Conservation (phyloP, 2,113 vertebrate genomes). For the Alligator mississippiensis region DNA sequence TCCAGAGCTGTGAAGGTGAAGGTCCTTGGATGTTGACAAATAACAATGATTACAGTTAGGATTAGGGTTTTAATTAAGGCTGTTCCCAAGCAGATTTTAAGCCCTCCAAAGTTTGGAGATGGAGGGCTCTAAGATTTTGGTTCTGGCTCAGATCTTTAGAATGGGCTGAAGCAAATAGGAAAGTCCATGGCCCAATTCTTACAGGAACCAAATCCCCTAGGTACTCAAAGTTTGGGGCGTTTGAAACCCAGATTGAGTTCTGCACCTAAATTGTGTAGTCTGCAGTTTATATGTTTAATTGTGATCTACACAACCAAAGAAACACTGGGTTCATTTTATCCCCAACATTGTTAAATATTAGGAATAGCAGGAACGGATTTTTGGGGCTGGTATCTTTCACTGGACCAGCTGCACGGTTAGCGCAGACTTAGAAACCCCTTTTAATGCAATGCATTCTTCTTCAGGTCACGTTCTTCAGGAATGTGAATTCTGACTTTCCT, state of each 20-base stretch:
- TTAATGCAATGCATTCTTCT: too few species aligned
- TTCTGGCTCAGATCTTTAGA: background rate
- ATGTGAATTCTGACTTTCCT: too few species aligned
- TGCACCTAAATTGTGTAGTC: background rate
- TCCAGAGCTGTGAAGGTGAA: background rate
- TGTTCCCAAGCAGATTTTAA: background rate
- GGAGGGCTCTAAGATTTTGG: background rate
- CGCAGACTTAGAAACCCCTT: too few species aligned
- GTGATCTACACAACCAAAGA: too few species aligned
- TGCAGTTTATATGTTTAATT: background rate
- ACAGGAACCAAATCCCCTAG: background rate
- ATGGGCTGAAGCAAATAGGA: background rate
- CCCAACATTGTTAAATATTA: too few species aligned
- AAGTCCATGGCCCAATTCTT: background rate
- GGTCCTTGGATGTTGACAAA: rapidly evolving
- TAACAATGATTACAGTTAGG: background rate
- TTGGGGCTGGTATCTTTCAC: too few species aligned
- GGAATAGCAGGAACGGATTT: too few species aligned
- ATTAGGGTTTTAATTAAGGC: background rate
- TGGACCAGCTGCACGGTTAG: too few species aligned
- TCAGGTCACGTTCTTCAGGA: too few species aligned
- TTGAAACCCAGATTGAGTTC: background rate
- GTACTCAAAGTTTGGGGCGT: rapidly evolving
- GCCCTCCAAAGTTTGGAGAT: background rate
- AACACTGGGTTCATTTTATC: too few species aligned